phyloP scores from a whole-genome alignment of 1,140 invertebrate genomes.

The Aphidius ervi region DNA sequence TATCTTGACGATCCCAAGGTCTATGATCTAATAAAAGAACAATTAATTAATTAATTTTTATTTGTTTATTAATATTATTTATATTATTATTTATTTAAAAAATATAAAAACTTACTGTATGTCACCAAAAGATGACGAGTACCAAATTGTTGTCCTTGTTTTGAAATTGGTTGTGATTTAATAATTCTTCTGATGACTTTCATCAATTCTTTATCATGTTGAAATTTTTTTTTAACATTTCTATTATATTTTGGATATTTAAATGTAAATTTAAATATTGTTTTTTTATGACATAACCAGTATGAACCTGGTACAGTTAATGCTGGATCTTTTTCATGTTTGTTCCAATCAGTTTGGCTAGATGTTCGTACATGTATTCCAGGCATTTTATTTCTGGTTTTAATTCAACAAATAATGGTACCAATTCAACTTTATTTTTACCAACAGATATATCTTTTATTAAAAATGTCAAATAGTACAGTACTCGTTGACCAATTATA shows the following conservation, averaged over 20 bases:
- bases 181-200: slow-evolving; percentile 48
- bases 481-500: slow-evolving; percentile 51
- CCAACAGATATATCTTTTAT: slow-evolving; percentile 38
- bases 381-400: slow-evolving; percentile 51
- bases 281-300: slow-evolving; percentile 48
- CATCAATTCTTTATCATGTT: slow-evolving; percentile 44
- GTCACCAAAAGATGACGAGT: slow-evolving; percentile 46
- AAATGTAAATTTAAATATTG: slow-evolving; percentile 50
- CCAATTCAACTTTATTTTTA: slow-evolving; percentile 36
- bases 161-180: slow-evolving; percentile 35
- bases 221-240: slow-evolving; percentile 33
- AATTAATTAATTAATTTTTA: slow-evolving; percentile 16
- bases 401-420: slow-evolving; percentile 45
- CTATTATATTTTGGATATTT: slow-evolving; percentile 42
- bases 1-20: slow-evolving; percentile 45
- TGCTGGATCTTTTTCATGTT: slow-evolving; percentile 36
- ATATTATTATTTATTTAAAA: no score
- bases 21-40: slow-evolving; percentile 32
- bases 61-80: slow-evolving; percentile 33
- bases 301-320: slow-evolving; percentile 49
- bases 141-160: slow-evolving; percentile 46
- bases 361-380: slow-evolving; percentile 50
- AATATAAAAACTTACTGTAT: slow-evolving; percentile 28
- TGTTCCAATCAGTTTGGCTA: slow-evolving; percentile 43
- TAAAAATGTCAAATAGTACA: slow-evolving; percentile 46